phyloP scores from a whole-genome alignment of 2,113 vertebrate species.

The Oncorhynchus keta region DNA sequence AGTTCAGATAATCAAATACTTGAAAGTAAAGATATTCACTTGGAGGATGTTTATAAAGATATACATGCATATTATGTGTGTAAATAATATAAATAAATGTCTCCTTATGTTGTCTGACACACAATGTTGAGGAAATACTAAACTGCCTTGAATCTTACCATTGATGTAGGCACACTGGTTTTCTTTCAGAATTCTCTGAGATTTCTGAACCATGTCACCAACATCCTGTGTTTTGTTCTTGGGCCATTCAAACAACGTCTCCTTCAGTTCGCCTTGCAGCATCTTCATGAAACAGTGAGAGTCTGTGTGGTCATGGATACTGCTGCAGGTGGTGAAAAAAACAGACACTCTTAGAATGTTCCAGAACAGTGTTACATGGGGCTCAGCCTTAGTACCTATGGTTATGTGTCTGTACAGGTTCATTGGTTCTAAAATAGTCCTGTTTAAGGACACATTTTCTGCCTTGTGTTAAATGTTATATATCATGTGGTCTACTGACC shows the following conservation, averaged over 20 bases:
- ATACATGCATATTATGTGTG: background rate
- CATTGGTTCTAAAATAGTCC: background rate
- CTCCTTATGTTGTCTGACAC: too few species aligned
- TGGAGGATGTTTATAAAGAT: too few species aligned
- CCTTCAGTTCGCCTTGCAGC: conserved; percentile 93
- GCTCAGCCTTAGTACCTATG: conserved; percentile 20
- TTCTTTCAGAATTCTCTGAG: conserved; percentile 83
- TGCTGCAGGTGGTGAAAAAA: conserved; percentile 74
- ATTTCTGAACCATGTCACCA: conserved; percentile 85
- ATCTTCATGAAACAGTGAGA: conserved; percentile 99
- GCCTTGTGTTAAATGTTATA: too few species aligned
- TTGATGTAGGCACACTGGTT: conserved; percentile 95
- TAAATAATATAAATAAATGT: too few species aligned
- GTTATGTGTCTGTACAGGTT: background rate
- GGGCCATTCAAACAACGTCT: conserved; percentile 92
- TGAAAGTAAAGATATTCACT: too few species aligned
- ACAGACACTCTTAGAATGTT: conserved; percentile 28
- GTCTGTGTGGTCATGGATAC: conserved; percentile 95
- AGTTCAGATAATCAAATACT: too few species aligned
- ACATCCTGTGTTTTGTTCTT: conserved; percentile 67
- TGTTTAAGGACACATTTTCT: background rate
- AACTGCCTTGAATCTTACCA: conserved; percentile 72
- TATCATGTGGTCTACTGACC: too few species aligned
- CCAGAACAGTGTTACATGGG: too few species aligned
- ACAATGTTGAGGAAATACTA: too few species aligned